Evolutionary conservation across 2,888 invertebrate species (phyloP), one percentile per base, ranked within the genome.

Genomic region (Eupithecia insigniata): DNA sequence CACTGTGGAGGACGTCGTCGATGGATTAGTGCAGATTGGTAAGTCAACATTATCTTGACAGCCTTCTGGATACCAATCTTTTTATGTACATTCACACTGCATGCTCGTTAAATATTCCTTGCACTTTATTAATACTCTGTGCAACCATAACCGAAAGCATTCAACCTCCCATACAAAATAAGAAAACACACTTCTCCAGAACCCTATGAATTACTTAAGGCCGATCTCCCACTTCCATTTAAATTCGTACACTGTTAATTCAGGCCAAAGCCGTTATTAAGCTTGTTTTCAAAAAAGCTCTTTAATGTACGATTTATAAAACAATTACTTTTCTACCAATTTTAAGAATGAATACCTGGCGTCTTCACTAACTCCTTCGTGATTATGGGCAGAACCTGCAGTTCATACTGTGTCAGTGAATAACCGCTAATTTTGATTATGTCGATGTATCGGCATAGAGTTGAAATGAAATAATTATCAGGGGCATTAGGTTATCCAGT

Each of bases 11-110:
- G 98, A 98, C 86, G 95, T 96, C 1, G 90, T 96, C 18, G 99
- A 99, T 90, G 98, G 98, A 26, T 95, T 98, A 64, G 91, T 96
- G 32, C 99, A 99, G 90, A 96, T 99, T 73, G 94, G 95, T 84
- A 95, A 96, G 84, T 71, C 6, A n/a, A 51, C n/a, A n/a, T 0
- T 22, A 22, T 22, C 46, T 10, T 10, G 7, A 8, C 7, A 46
- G 18, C 46, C 1, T 39, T 34, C 1, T 34, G 34, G 43, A 43
- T 43, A 43, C 43, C 43, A 43, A 16, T 43, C 12, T 36, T 36
- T 34, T 34, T 6, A 34, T 34, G 7, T 1, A 36, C 36, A 8
- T 34, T 34, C 1, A 34, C 34, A 34, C 34, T 34, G 1, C 8
- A 8, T 34, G 34, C 34, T 34, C 34, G 7, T 34, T 8, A 1